Base-by-base conservation (phyloP, 2,888 invertebrate species). In the Patella ulyssiponensis region DNA sequence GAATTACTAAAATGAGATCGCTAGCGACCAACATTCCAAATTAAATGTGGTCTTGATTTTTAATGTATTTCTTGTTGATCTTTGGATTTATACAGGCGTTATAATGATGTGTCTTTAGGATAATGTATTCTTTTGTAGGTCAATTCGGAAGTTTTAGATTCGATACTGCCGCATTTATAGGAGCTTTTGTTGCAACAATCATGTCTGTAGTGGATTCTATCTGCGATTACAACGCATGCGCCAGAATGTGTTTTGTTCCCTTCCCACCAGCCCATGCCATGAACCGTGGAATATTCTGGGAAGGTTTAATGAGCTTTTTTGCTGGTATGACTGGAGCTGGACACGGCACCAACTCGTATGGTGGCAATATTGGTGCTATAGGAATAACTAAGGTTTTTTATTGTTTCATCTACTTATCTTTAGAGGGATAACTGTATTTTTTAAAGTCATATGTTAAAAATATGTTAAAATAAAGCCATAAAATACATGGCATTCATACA, bases 351-450 rank as follows among this genome's bases (percentile, higher is more conserved):
- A 96, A 96, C 86, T 96, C 96, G 2, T 96, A 96, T 87, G 96
- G 96, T 56, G 96, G 96, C 90, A 97, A 97, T 90, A 96, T 97
- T 64, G 96, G 96, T 1, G 96, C 96, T 1, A 96, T 97, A 83
- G 96, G 96, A 69, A 95, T 96, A 2, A 96, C 96, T 4, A 95
- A 95, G 93, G 95, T 95, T 85, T n/a, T n/a, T 20, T 20, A 44
- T 44, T 9, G 9, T 44, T 17, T n/a, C 27, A 7, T n/a, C 33
- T 15, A 12, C 14, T 17, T n/a, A 20, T 20, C 20, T 20, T 20
- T 64, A 11, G 11, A n/a, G 64, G 11, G n/a, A 44, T 7, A 44
- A 44, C 4, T 44, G 44, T 9, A 44, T 44, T 44, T 44, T n/a
- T n/a, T n/a, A n/a, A n/a, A n/a, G n/a, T n/a, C n/a, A n/a, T n/a